Evolutionary conservation across 1,140 invertebrate genomes (phyloP), one percentile per base, ranked within the genome.

Genomic region (Macrosteles quadrilineatus): DNA sequence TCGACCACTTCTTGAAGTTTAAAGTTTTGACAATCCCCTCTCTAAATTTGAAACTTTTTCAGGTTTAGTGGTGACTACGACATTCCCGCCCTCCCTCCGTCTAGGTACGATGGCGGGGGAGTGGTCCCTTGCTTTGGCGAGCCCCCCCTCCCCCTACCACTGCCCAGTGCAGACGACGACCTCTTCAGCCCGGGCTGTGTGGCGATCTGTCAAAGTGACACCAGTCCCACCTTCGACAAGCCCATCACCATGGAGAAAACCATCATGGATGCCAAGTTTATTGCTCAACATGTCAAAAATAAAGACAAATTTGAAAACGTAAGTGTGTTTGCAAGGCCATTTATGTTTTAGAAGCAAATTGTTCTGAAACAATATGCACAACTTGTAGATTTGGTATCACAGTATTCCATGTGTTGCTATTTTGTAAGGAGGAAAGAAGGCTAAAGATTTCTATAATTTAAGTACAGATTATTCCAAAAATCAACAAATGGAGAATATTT

Each of bases 221-320:
- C 86, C 68, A 92, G 90, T 82, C 91, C 91, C 27, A 90, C 90
- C 71, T 90, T 92, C 78, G 91, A 91, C 76, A 90, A 89, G 79
- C 87, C 90, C 63, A 76, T 82, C 74, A 90, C 91, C 80, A 90
- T 93, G 86, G 92, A 95, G 81, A 92, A 93, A 78, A 93, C 93
- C 75, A 90, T 95, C 78, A 90, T 93, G 79, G 92, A 93, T 73
- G 92, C 94, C 53, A 89, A 91, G 79, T 97, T 96, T 81, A 95
- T 96, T 82, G 94, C 94, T 79, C 94, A 96, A 82, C 94, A 96
- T 80, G 92, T 95, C 78, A 92, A 90, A 82, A 96, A 97, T 83
- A 94, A 95, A 81, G 94, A 96, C 83, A 93, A 92, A 79, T 96
- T 96, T 79, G 93, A 95, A 80, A 93, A 90, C 81, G 94, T 96